Evolutionary conservation across 2,113 vertebrate species (phyloP).

Genomic region (Vanacampus margaritifer): DNA sequence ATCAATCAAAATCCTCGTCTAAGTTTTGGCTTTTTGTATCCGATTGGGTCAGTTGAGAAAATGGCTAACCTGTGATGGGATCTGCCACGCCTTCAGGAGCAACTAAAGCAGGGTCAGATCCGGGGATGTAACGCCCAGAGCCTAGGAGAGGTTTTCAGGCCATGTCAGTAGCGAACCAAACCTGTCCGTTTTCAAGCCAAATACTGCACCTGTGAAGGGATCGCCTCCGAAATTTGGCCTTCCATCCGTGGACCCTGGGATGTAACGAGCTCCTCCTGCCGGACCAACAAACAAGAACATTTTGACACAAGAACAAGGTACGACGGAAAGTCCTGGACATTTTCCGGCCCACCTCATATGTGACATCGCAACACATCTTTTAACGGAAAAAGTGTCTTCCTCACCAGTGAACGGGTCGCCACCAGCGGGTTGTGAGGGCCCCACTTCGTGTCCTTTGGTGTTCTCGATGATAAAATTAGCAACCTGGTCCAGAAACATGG

Average conservation of each 20-base stretch:
- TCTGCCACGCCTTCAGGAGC: conserved; percentile 69
- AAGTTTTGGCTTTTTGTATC: not conserved
- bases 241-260: conserved; percentile 61
- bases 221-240: conserved; percentile 57
- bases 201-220: conserved; percentile 73
- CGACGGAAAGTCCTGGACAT: no score
- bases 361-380: no score
- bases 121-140: conserved; percentile 88
- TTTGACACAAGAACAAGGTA: no score
- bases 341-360: no score
- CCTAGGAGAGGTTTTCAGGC: conserved; percentile 64
- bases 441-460: conserved; percentile 85
- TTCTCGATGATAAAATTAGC: conserved; percentile 98
- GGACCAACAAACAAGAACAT: not conserved
- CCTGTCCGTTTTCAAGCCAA: no score
- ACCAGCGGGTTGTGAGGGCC: conserved; percentile 65
- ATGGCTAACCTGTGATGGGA: conserved; percentile 83
- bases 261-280: conserved; percentile 72
- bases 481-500: conserved; percentile 97
- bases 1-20: not conserved
- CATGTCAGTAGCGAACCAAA: not conserved
- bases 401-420: conserved; percentile 93
- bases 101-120: conserved; percentile 58
- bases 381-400: not conserved
- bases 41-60: not conserved